Evolutionary conservation across 2,888 invertebrate genomes (phyloP).

Genomic region (Anthrax anthrax): DNA sequence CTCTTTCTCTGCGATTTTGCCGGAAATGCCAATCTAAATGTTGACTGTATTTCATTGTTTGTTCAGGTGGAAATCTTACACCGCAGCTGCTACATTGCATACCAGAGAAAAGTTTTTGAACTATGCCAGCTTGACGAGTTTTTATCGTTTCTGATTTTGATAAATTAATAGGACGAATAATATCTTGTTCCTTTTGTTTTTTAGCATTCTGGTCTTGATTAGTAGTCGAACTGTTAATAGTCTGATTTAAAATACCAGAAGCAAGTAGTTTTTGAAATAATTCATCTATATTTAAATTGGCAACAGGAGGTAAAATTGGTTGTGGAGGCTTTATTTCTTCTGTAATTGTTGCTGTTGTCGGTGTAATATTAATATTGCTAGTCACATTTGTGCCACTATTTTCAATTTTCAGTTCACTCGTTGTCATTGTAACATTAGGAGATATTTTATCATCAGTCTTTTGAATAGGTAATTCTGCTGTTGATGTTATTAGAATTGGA

Average conservation of each 20-base stretch:
- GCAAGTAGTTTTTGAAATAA: slow-evolving; percentile 74
- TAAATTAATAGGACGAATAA: slow-evolving; percentile 50
- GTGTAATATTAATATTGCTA: background rate
- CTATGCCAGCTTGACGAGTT: slow-evolving; percentile 55
- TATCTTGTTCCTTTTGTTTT: slow-evolving; percentile 16
- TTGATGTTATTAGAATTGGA: background rate
- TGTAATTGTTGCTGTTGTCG: background rate
- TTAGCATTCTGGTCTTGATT: slow-evolving; percentile 20
- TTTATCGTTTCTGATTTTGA: slow-evolving; percentile 57
- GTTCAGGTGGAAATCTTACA: slow-evolving; percentile 79
- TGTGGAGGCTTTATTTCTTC: slow-evolving; percentile 33
- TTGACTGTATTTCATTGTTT: slow-evolving; percentile 78
- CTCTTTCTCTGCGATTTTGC: slow-evolving; percentile 78
- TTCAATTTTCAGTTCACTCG: background rate
- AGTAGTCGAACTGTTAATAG: background rate
- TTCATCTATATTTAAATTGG: slow-evolving; percentile 56
- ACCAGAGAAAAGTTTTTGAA: slow-evolving; percentile 63
- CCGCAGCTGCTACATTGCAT: slow-evolving; percentile 97
- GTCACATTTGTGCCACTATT: background rate
- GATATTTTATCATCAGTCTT: background rate
- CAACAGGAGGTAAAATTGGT: slow-evolving; percentile 35
- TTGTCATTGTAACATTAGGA: background rate
- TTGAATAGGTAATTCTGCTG: no score
- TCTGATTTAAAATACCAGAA: slow-evolving; percentile 54
- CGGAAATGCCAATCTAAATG: slow-evolving; percentile 99